These are phyloP conservation scores for Falcaria lacertinaria DNA, from an alignment of 2,888 invertebrate genomes.

Conservation along the genomic window DNA sequence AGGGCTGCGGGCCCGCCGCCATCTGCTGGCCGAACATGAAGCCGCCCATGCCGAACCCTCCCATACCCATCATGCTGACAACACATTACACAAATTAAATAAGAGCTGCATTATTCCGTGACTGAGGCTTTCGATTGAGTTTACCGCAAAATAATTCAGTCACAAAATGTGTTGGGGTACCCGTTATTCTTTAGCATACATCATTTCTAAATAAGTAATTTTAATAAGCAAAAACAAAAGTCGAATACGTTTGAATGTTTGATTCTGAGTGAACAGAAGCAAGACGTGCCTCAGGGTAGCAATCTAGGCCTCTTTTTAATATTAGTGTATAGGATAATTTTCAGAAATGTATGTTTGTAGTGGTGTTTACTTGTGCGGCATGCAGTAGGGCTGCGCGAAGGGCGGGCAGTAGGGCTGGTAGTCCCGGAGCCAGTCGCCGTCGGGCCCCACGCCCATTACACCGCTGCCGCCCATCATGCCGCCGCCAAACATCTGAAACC, in stretches of 20 bases:
- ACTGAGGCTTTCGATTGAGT: too few species aligned
- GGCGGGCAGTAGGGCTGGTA: conserved; percentile 58
- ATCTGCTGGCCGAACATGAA: conserved; percentile 67
- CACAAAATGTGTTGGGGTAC: too few species aligned
- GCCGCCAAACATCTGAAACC: conserved; percentile 55
- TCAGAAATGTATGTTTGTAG: not conserved
- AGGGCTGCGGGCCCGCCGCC: conserved; percentile 32
- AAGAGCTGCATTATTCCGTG: too few species aligned
- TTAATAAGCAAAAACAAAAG: too few species aligned
- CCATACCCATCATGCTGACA: conserved; percentile 43
- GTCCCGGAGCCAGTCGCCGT: conserved; percentile 50
- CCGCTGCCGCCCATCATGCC: conserved; percentile 39
- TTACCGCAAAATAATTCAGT: too few species aligned
- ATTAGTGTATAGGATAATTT: not conserved
- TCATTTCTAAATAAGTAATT: too few species aligned
- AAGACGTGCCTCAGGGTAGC: too few species aligned
- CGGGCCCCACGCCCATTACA: conserved; percentile 11
- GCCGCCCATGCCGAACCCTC: conserved; percentile 60
- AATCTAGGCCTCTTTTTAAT: too few species aligned
- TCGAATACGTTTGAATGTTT: too few species aligned
- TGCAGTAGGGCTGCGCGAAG: conserved; percentile 54
- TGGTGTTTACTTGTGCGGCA: conserved; percentile 66
- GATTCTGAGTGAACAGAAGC: too few species aligned
- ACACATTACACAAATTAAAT: conserved; percentile 3
- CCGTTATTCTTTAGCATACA: too few species aligned